A percentile compares a stretch with the other conserved stretches of the same genome.
Evolutionary conservation across 2,888 invertebrate genomes (phyloP).

Genomic region (Lepidochrysops patricia): DNA sequence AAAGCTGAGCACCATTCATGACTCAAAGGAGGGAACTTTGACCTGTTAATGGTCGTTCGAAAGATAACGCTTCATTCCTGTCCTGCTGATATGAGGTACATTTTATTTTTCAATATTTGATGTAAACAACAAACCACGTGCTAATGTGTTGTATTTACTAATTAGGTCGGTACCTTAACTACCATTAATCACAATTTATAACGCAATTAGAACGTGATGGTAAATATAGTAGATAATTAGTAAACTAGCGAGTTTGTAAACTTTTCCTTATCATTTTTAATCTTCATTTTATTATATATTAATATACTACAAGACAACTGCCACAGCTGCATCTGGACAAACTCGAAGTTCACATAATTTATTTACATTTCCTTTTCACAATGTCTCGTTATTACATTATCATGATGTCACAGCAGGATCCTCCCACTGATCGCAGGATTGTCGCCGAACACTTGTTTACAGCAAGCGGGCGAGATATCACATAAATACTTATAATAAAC

Average conservation of each 20-base stretch:
- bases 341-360: not conserved
- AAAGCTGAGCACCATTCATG: not conserved
- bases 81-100: not conserved
- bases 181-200: not conserved
- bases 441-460: not conserved
- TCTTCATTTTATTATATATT: too few species aligned
- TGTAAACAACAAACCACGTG: not conserved
- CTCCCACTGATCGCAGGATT: not conserved
- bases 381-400: not conserved
- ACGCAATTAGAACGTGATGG: not conserved
- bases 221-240: too few species aligned
- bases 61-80: slow-evolving; percentile 7
- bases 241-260: not conserved
- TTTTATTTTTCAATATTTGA: not conserved
- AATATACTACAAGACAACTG: too few species aligned
- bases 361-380: not conserved
- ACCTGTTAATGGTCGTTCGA: not conserved
- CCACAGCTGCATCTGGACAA: not conserved
- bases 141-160: not conserved
- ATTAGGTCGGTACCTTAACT: not conserved
- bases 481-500: not conserved
- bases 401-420: not conserved
- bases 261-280: too few species aligned
- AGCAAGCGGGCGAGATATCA: not conserved
- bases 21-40: not conserved